phyloP scores from a whole-genome alignment of 1,140 invertebrate species.

The Thrips palmi region DNA sequence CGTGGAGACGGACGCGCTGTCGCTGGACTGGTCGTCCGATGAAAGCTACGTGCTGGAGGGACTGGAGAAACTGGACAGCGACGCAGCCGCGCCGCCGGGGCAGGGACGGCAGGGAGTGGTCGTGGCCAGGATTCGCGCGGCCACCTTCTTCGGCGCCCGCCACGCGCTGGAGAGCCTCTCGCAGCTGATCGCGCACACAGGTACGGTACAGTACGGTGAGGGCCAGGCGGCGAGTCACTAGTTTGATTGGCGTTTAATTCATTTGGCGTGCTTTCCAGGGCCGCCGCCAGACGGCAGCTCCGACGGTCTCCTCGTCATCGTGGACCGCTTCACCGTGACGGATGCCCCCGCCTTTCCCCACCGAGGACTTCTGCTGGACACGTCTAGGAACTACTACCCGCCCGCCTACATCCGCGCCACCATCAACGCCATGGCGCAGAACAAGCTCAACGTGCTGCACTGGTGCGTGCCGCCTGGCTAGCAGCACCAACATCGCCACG shows the following conservation, averaged over 20 bases:
- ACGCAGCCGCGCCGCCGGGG: too few species aligned
- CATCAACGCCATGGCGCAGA: slow-evolving; percentile 54
- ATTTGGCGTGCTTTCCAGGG: too few species aligned
- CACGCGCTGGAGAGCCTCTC: slow-evolving; percentile 55
- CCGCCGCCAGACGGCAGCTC: neutral
- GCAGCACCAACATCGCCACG: too few species aligned
- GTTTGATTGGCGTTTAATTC: too few species aligned
- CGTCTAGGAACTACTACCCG: slow-evolving; percentile 54
- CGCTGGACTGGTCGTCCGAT: too few species aligned
- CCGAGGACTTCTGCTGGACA: slow-evolving; percentile 57
- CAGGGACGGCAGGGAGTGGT: too few species aligned
- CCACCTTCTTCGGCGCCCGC: slow-evolving; percentile 49
- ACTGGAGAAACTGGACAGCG: too few species aligned
- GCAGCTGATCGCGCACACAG: slow-evolving; percentile 34
- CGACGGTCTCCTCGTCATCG: slow-evolving; percentile 21
- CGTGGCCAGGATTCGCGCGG: too few species aligned
- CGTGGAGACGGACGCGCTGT: neutral
- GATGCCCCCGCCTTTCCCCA: slow-evolving; percentile 27
- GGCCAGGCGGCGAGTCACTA: too few species aligned
- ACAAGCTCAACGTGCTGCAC: slow-evolving; percentile 70
- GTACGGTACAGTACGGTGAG: too few species aligned
- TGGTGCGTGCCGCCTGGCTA: too few species aligned
- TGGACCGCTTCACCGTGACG: slow-evolving; percentile 18
- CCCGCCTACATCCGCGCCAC: slow-evolving; percentile 44
- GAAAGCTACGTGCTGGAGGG: too few species aligned